These are phyloP conservation scores for Panthera tigris DNA, from an alignment of 2,113 vertebrate genomes.

Conservation along the genomic window DNA sequence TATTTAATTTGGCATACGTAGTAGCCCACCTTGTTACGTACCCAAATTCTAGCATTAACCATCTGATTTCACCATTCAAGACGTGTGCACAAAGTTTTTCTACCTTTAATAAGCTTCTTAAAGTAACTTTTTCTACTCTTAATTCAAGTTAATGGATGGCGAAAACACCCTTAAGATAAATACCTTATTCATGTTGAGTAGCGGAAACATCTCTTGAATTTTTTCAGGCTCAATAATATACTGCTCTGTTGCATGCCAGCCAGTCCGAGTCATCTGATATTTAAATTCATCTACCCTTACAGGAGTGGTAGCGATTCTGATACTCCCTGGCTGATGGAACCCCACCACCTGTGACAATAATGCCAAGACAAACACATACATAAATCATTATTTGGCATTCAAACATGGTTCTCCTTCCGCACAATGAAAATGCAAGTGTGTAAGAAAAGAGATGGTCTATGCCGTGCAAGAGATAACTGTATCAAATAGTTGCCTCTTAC, in stretches of 20 bases:
- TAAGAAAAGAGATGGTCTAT: not conserved
- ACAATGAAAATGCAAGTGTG: not conserved
- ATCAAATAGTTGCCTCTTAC: not conserved
- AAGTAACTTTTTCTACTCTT: not conserved
- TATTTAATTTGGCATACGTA: not conserved
- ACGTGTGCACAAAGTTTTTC: not conserved
- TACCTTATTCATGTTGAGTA: conserved; percentile 95
- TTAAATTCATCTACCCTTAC: conserved; percentile 95
- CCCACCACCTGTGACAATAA: conserved; percentile 89
- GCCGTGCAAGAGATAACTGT: not conserved
- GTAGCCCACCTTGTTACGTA: not conserved
- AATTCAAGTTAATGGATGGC: conserved; percentile 8
- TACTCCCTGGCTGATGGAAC: conserved; percentile 96
- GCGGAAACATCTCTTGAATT: conserved; percentile 93
- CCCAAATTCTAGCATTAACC: not conserved
- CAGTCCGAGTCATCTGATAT: conserved; percentile 95
- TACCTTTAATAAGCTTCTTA: conserved; percentile 30
- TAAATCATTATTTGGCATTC: conserved; percentile 2
- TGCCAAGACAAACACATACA: conserved; percentile 14
- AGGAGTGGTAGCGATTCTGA: conserved; percentile 93
- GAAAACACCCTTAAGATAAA: conserved; percentile 27
- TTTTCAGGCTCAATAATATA: conserved; percentile 93
- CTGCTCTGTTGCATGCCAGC: conserved; percentile 93
- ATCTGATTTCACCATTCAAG: not conserved
- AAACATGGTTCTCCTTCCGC: not conserved